Evolutionary conservation across 1,140 invertebrate species (phyloP).

Genomic region (Chironomus striatipennis): DNA sequence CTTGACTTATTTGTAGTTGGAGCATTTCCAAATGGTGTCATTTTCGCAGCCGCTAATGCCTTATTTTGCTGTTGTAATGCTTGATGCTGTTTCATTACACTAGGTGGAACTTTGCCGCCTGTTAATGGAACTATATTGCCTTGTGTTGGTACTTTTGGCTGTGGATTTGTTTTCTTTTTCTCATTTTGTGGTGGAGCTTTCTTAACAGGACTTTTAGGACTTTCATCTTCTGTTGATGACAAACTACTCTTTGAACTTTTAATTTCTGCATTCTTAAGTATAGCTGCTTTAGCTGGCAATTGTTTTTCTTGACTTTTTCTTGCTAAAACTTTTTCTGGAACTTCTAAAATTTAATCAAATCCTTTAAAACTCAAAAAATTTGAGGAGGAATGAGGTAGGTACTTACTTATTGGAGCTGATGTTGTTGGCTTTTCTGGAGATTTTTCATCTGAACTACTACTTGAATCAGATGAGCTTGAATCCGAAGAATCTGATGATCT

Average conservation of each 20-base stretch:
- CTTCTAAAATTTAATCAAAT: slow-evolving; percentile 28
- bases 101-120: slow-evolving; percentile 33
- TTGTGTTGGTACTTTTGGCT: slow-evolving; percentile 26
- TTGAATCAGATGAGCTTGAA: slow-evolving; percentile 36
- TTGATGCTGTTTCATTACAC: slow-evolving; percentile 33
- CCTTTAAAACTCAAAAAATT: slow-evolving; percentile 25
- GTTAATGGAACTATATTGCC: slow-evolving; percentile 40
- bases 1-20: slow-evolving; percentile 26
- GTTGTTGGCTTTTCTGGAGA: slow-evolving; percentile 41
- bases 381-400: no score
- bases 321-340: slow-evolving; percentile 24
- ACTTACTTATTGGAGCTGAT: slow-evolving; percentile 30
- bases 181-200: not conserved
- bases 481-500: slow-evolving; percentile 41
- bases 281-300: slow-evolving; percentile 17
- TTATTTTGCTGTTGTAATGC: slow-evolving; percentile 29
- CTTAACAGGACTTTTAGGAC: not conserved
- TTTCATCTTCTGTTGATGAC: slow-evolving; percentile 4
- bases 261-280: slow-evolving; percentile 28
- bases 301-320: slow-evolving; percentile 16
- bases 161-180: not conserved
- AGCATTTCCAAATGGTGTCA: slow-evolving; percentile 28
- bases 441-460: slow-evolving; percentile 47
- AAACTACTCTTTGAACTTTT: slow-evolving; percentile 21
- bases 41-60: slow-evolving; percentile 26